Percentiles rank a stretch among this genome's conserved stretches.
Evolutionary conservation across 2,113 vertebrate species (phyloP).

Genomic region (Myrmophylax atrothorax): DNA sequence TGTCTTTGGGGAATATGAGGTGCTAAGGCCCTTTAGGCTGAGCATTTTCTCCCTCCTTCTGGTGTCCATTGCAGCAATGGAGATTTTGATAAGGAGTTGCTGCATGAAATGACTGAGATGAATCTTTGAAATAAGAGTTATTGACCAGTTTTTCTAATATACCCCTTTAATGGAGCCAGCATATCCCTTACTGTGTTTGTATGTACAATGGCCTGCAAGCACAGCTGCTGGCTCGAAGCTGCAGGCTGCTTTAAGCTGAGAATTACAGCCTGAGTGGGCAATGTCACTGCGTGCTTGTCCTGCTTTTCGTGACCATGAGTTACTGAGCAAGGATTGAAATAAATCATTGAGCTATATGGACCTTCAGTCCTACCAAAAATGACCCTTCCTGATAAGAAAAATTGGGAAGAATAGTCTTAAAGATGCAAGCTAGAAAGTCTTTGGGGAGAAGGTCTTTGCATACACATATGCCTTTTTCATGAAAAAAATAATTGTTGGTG

Average conservation of each 20-base stretch:
- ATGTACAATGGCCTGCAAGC: not conserved
- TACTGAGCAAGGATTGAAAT: not conserved
- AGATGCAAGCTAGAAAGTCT: not conserved
- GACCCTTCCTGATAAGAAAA: not conserved
- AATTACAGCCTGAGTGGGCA: not conserved
- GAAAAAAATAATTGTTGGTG: not conserved
- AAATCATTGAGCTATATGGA: not conserved
- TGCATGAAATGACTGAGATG: not conserved
- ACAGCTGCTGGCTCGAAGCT: not conserved
- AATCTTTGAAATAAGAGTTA: not conserved
- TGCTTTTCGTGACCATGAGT: not conserved
- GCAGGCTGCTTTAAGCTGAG: not conserved
- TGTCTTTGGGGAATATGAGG: not conserved
- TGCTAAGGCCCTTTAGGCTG: not conserved
- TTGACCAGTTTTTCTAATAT: not conserved
- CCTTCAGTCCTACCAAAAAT: not conserved
- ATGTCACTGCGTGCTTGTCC: not conserved
- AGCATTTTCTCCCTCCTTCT: not conserved
- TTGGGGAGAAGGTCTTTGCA: not conserved
- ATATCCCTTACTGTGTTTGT: not conserved
- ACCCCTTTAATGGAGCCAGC: not conserved
- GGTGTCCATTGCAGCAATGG: not conserved
- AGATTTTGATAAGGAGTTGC: not conserved
- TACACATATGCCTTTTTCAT: not conserved
- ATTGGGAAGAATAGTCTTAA: not conserved